Percentiles rank a stretch among this genome's conserved stretches.
These are phyloP conservation scores for Ophiothrix spiculata DNA, from an alignment of 35 echinoderm and acorn worm genomes.

Conservation along the genomic window DNA sequence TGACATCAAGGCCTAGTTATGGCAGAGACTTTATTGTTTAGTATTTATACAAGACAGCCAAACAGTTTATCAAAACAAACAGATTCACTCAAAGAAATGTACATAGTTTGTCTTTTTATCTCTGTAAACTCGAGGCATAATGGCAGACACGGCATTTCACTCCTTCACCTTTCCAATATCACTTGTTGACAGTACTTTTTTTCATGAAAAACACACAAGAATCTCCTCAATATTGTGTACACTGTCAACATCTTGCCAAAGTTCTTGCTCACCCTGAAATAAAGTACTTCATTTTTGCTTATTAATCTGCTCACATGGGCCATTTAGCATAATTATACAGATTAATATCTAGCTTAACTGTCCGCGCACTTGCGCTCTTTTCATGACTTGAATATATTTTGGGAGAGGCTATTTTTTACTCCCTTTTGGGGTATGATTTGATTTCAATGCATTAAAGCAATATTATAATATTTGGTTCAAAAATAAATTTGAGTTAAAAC, in stretches of 20 bases:
- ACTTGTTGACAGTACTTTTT: neutral
- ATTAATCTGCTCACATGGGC: neutral
- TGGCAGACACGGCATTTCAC: neutral
- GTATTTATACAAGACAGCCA: too few relatives aligned
- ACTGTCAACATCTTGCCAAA: neutral
- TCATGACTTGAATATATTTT: neutral
- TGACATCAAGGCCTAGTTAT: neutral
- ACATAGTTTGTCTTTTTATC: slow-evolving; percentile 9
- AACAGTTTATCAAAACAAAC: neutral
- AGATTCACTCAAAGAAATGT: neutral
- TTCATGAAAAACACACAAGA: neutral
- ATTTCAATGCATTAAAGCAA: neutral
- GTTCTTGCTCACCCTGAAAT: neutral
- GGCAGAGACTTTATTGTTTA: too few relatives aligned
- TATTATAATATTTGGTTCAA: too few relatives aligned
- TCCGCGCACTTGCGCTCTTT: neutral
- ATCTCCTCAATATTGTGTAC: neutral
- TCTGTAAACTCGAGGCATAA: neutral
- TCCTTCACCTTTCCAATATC: neutral
- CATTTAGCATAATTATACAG: neutral
- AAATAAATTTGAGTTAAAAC: too few relatives aligned
- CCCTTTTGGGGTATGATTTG: neutral
- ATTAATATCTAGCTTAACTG: neutral
- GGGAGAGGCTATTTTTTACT: neutral
- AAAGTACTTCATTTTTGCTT: neutral